These are phyloP conservation scores for Plectrocnemia conspersa DNA, from an alignment of 1,140 invertebrate genomes.

Conservation along the genomic window DNA sequence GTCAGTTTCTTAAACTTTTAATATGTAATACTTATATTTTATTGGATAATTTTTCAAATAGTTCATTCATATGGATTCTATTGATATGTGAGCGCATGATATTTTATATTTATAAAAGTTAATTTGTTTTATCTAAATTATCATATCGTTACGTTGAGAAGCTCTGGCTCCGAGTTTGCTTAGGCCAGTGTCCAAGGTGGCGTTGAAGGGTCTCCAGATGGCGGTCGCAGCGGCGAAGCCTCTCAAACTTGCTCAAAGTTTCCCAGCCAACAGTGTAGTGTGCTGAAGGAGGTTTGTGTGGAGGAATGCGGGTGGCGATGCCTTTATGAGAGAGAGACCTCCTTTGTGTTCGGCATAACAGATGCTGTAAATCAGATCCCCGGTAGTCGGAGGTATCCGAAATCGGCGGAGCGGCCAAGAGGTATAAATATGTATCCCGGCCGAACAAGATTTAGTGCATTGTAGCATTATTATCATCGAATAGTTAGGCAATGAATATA, in stretches of 20 bases:
- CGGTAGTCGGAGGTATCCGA: background rate
- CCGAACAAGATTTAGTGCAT: too few relatives aligned
- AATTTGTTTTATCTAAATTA: too few relatives aligned
- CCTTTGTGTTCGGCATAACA: constrained; percentile 22
- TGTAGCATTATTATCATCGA: too few relatives aligned
- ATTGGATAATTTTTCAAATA: too few relatives aligned
- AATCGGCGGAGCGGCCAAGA: background rate
- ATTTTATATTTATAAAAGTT: too few relatives aligned
- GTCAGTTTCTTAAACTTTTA: too few relatives aligned
- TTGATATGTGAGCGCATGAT: too few relatives aligned
- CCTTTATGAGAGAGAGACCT: constrained; percentile 21
- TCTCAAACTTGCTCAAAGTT: constrained; percentile 21
- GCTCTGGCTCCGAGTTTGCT: constrained; percentile 17
- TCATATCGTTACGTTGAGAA: background rate
- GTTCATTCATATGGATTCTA: background rate
- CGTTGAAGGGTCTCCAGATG: constrained; percentile 24
- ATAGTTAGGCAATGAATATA: too few relatives aligned
- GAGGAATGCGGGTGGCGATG: constrained; percentile 20
- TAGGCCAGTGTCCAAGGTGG: constrained; percentile 27
- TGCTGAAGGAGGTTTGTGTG: constrained; percentile 18
- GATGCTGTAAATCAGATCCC: constrained; percentile 24
- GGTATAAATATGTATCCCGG: background rate
- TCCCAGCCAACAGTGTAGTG: too few relatives aligned
- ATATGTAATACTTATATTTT: too few relatives aligned
- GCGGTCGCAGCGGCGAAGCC: constrained; percentile 21